These are phyloP conservation scores for Hyles vespertilio DNA, from an alignment of 1,140 invertebrate species.

Conservation along the genomic window DNA sequence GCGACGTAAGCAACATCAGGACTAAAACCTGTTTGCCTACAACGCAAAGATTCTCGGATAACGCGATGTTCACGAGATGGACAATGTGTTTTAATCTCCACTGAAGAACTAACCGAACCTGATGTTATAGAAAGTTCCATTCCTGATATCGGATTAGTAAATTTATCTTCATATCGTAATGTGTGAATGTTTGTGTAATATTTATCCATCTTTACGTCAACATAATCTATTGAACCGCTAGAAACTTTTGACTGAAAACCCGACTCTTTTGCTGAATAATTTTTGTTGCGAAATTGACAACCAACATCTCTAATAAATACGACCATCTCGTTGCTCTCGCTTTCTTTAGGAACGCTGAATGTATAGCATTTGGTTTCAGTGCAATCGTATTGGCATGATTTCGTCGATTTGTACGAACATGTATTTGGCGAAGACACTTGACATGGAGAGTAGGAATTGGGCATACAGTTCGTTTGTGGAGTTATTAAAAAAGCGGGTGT, in stretches of 20 bases:
- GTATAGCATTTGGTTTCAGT: constrained; percentile 22
- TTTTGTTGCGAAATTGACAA: constrained; percentile 56
- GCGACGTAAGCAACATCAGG: constrained; percentile 25
- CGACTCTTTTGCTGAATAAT: constrained; percentile 27
- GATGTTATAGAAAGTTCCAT: constrained; percentile 35
- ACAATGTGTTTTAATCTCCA: constrained; percentile 38
- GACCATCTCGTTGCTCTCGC: constrained; percentile 34
- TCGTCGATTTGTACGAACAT: constrained; percentile 34
- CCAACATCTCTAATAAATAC: constrained; percentile 63
- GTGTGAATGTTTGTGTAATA: constrained; percentile 38
- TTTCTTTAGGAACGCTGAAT: constrained; percentile 12
- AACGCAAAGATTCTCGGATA: constrained; percentile 6
- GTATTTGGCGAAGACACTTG: constrained; percentile 19
- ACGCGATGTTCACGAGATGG: constrained; percentile 34
- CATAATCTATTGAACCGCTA: constrained; percentile 35
- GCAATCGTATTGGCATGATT: constrained; percentile 53
- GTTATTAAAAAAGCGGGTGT: constrained; percentile 30
- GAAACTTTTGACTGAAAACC: constrained; percentile 33
- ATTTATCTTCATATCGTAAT: constrained; percentile 50
- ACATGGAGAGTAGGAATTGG: constrained; percentile 32
- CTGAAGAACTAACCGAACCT: constrained; percentile 31
- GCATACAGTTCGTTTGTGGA: constrained; percentile 26
- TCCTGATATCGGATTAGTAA: constrained; percentile 34
- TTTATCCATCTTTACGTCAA: constrained; percentile 30
- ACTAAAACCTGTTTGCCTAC: constrained; percentile 29